Conservation (phyloP, 2,888 invertebrate genomes). For the Adelphocoris suturalis region DNA sequence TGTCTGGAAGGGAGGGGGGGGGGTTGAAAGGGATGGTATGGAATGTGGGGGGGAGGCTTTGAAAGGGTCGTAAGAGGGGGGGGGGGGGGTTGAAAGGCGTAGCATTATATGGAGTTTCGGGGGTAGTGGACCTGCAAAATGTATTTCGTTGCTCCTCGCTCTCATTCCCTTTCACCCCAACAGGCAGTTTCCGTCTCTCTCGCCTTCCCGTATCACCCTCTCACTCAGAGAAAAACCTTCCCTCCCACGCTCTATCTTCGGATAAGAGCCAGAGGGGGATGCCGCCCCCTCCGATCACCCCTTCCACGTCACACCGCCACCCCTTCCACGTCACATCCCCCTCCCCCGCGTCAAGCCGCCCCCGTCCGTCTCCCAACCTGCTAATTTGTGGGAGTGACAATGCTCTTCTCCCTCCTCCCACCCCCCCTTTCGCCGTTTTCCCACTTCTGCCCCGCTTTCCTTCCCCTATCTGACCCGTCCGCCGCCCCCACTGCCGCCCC, state of each 20-base stretch:
- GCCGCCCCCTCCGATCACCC: not conserved
- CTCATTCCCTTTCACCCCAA: not conserved
- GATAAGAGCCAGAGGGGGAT: slow-evolving; percentile 18
- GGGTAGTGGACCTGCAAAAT: slow-evolving; percentile 65
- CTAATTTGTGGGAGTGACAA: slow-evolving; percentile 71
- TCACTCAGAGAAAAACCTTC: not conserved
- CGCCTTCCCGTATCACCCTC: not conserved
- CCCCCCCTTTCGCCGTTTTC: not conserved
- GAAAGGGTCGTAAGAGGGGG: no score
- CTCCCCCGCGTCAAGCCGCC: not conserved
- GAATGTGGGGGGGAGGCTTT: not conserved
- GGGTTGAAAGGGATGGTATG: not conserved
- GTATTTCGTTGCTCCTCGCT: slow-evolving; percentile 37
- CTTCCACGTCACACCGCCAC: not conserved
- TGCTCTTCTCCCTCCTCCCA: slow-evolving; percentile 49
- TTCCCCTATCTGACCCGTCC: slow-evolving; percentile 23
- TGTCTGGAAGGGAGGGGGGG: not conserved
- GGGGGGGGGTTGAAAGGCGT: not conserved
- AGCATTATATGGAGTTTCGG: slow-evolving; percentile 43
- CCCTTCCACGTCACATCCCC: not conserved
- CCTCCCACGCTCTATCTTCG: slow-evolving; percentile 6
- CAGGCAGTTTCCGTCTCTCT: slow-evolving; percentile 24
- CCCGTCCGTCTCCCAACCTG: slow-evolving; percentile 56
- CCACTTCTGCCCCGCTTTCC: not conserved
- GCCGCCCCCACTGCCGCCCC: not conserved